Evolutionary conservation across 2,888 invertebrate genomes (phyloP), one percentile per base, ranked within the genome.

Genomic region (Agonopterix arenella): DNA sequence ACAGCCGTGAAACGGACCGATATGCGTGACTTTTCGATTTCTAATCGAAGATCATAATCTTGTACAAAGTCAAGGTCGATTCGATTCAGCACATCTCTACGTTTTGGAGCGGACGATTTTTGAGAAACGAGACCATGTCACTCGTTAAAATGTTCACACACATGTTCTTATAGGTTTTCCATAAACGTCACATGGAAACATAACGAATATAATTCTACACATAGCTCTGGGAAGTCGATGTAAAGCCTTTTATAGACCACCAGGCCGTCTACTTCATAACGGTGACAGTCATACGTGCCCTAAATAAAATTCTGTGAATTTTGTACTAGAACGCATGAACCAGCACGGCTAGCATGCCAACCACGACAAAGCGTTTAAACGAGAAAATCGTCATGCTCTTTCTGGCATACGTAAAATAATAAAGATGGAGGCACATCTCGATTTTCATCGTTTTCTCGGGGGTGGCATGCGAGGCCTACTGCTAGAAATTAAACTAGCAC

Each of bases 21-120:
- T 71, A 68, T 64, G 76, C 74, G 74, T 76, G 76, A 76, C 73
- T 75, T 73, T 72, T 71, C 65, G 70, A 73, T 80, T 75, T 75
- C 60, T 68, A 73, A 74, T 73, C 66, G 61, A 55, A 61, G 61
- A 65, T 66, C 66, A 65, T 68, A 66, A 74, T 75, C 68, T 70
- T 65, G 58, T 61, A 61, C 63, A 68, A 68, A 70, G 73, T 72
- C 79, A 80, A 80, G 80, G 76, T 68, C 76, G 67, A 63, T 60
- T 61, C 54, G 62, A 63, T 72, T 71, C 59, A 59, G 58, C 53
- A 53, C 57, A 58, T 11, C 53, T 54, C 59, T 53, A 57, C 43
- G 40, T 9, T n/a, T 42, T 46, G 44, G 43, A 45, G 44, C 47
- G 54, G 43, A 51, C 54, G 52, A 51, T 4, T 52, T 52, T 53